A percentile compares a stretch with the other conserved stretches of the same genome.
Evolutionary conservation across 1,140 invertebrate species (phyloP).

Genomic region (Nymphalis io): DNA sequence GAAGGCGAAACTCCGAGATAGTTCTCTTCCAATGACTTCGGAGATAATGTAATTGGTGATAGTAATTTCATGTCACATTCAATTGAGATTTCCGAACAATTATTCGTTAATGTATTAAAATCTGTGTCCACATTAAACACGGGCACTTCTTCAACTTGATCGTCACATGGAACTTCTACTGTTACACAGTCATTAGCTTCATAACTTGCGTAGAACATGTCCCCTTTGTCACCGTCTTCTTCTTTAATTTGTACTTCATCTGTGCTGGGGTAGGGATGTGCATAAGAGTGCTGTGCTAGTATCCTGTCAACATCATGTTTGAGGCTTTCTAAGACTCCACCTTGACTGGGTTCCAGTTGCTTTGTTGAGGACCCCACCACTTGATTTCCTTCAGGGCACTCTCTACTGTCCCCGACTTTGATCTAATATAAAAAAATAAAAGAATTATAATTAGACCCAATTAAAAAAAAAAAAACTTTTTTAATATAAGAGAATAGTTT

Average conservation of each 20-base stretch:
- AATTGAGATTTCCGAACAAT: conserved; percentile 65
- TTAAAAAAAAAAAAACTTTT: too few relatives aligned
- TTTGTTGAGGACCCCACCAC: conserved; percentile 91
- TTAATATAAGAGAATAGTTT: too few relatives aligned
- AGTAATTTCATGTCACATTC: conserved; percentile 75
- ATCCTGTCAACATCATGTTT: conserved; percentile 78
- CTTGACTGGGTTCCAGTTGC: conserved; percentile 88
- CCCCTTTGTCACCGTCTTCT: conserved; percentile 76
- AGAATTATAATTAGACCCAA: background rate
- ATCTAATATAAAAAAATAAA: conserved; percentile 49
- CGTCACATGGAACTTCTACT: conserved; percentile 84
- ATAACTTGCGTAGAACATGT: conserved; percentile 86
- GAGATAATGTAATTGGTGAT: conserved; percentile 75
- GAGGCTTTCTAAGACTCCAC: conserved; percentile 69
- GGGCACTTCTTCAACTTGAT: conserved; percentile 80
- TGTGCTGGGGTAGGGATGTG: conserved; percentile 76
- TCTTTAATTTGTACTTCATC: conserved; percentile 63
- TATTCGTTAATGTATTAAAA: conserved; percentile 58
- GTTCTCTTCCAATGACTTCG: conserved; percentile 67
- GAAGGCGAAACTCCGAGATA: conserved; percentile 65
- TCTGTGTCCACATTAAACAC: conserved; percentile 63
- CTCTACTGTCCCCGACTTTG: conserved; percentile 61
- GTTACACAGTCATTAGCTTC: conserved; percentile 87
- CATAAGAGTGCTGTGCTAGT: conserved; percentile 77
- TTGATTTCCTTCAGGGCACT: conserved; percentile 75